Evolutionary conservation across 2,113 vertebrate species (phyloP), one percentile per base, ranked within the genome.

Genomic region (Barnardius zonarius): DNA sequence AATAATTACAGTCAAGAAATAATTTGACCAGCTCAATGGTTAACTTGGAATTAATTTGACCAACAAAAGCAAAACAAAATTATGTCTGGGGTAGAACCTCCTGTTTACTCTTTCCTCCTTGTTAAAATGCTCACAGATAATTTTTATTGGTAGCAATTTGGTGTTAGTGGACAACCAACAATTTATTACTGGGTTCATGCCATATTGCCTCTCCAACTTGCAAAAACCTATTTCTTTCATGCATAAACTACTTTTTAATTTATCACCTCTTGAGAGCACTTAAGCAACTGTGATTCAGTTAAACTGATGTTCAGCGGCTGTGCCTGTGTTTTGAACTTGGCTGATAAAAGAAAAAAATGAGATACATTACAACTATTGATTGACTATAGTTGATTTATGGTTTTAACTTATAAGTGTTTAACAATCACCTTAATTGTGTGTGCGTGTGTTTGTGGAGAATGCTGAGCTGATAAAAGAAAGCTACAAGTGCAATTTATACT

Each of bases 281-380:
- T 97, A 95, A 96, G 48, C 74, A 91, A 92, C 92, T 88, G 75
- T 91, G 93, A 94, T 97, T 97, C 95, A 97, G 79, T 96, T 96
- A 97, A 96, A 92, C 48, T 30, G 46, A 44, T 83, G 86, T 95
- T 97, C 92, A 95, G 0, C 90, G 80, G 24, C 54, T 92, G 27
- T 88, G 83, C 68, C 86, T 83, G 69, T 77, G 81, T 90, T 96
- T 90, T 72, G 76, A 83, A 78, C 41, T 79, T 88, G 72, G 37
- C 86, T 94, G 94, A 96, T 95, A 91, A 94, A 92, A 86, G 55
- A 69, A 93, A 92, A 93, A 70, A 76, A 96, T 87, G 66, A 22
- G 33, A 39, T 52, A 48, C 57, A 62, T 94, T 91, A 64, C 61
- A 86, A 41, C 80, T 93, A 82, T 84, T 91, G 90, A 96, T 79